These are phyloP conservation scores for Eumeta japonica DNA, from an alignment of 1,140 invertebrate species.

Conservation along the genomic window DNA sequence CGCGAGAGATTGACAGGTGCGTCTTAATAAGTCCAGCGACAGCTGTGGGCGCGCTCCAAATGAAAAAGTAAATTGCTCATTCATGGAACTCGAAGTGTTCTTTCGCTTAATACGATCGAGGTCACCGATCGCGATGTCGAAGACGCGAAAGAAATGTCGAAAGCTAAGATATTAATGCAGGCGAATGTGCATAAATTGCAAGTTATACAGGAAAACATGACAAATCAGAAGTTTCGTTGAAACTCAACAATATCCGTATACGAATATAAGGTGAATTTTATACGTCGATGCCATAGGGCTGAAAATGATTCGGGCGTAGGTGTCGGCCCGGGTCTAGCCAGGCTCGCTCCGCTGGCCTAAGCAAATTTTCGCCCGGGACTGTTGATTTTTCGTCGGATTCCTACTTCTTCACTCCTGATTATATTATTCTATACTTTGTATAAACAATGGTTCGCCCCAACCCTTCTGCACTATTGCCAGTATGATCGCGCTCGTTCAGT, in stretches of 20 bases:
- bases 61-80: slow-evolving; percentile 50
- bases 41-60: slow-evolving; percentile 38
- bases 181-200: no score
- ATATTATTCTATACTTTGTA: slow-evolving; percentile 56
- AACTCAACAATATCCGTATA: no score
- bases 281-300: no score
- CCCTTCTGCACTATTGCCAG: slow-evolving; percentile 48
- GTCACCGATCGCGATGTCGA: no score
- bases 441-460: slow-evolving; percentile 46
- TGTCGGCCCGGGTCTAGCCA: slow-evolving; percentile 31
- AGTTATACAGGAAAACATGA: no score
- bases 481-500: slow-evolving; percentile 19
- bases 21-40: slow-evolving; percentile 51
- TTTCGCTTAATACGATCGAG: no score
- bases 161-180: no score
- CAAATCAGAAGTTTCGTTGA: no score
- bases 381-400: slow-evolving; percentile 54
- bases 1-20: slow-evolving; percentile 53
- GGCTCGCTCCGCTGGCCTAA: slow-evolving; percentile 54
- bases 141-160: no score
- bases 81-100: slow-evolving; percentile 40
- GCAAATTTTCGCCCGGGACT: slow-evolving; percentile 48
- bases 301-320: no score
- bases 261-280: no score
- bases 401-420: slow-evolving; percentile 57